Base-by-base conservation (phyloP, 2,113 vertebrate species). In the Sterrhoptilus dennistouni region DNA sequence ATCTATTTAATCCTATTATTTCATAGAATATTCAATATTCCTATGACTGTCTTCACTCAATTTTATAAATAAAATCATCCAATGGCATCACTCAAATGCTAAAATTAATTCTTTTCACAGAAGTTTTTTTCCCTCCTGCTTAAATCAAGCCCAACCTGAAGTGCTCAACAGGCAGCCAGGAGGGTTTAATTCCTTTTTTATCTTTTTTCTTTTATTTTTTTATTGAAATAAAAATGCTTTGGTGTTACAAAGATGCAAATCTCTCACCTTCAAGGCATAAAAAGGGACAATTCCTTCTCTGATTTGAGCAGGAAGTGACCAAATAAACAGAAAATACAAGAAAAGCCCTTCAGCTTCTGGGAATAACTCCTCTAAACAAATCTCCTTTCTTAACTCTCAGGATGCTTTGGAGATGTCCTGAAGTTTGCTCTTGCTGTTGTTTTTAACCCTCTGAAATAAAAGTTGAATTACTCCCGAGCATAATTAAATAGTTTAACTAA, bases 181-280 rank as follows among this genome's bases (percentile, higher is more conserved):
- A 38, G 2, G 31, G 12, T 24, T 66, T 31, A 20, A 66, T 29
- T 65, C 7, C 4, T 38, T 49, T 36, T 23, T 12, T 18, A 3
- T 3, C 1, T 7, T 2, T 29, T 7, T 2, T 29, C 6, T 1
- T 36, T 50, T 11, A 6, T 1, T 0, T 29, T 59, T 57, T 66
- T n/a, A 3, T n/a, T 35, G 45, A 71, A 60, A 59, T 44, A 71
- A 84, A 33, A 33, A 24, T 0, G 0, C 2, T 25, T 42, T 47
- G 21, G 5, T 12, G 12, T 49, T 36, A 9, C 7, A 68, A 45
- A 76, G 56, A 59, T 18, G 20, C 19, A 88, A 86, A 65, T 74
- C 69, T 69, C 12, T 20, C 59, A 83, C 88, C 87, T 88, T 88
- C 60, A 29, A 1, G 8, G 45, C 93, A 16, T 36, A 42, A 78